phyloP scores from a whole-genome alignment of 2,888 invertebrate genomes.

The Ethmia dodecea region DNA sequence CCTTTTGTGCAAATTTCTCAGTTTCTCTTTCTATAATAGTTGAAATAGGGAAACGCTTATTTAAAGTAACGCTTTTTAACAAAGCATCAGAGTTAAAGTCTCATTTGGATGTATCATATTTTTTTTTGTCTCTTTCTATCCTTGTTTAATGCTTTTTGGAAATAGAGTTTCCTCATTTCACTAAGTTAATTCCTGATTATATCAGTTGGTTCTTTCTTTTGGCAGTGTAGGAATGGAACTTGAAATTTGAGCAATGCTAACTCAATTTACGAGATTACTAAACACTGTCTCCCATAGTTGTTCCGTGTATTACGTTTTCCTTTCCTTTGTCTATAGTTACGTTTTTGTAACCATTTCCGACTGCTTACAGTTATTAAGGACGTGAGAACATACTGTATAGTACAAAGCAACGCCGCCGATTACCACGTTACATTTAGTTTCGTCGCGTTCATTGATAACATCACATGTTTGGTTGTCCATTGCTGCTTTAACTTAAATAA shows the following conservation, averaged over 20 bases:
- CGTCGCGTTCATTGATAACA: constrained; percentile 32
- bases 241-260: constrained; percentile 15
- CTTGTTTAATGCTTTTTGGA: no score
- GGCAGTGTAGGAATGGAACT: no score
- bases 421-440: constrained; percentile 50
- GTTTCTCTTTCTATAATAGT: no score
- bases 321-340: constrained; percentile 64
- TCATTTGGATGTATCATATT: no score
- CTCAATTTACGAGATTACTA: constrained; percentile 31
- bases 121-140: no score
- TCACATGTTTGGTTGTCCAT: constrained; percentile 39
- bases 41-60: no score
- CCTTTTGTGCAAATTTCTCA: no score
- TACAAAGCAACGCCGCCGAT: constrained; percentile 37
- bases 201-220: no score
- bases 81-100: no score
- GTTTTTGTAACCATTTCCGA: constrained; percentile 73
- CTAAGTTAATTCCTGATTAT: no score
- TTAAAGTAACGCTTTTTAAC: no score
- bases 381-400: constrained; percentile 54
- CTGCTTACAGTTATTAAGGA: constrained; percentile 63
- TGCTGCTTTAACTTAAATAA: constrained; percentile 24
- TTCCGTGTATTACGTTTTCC: constrained; percentile 58
- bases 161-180: no score
- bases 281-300: constrained; percentile 43